Conservation (phyloP, 2,888 invertebrate genomes). For the Nycteola revayana region DNA sequence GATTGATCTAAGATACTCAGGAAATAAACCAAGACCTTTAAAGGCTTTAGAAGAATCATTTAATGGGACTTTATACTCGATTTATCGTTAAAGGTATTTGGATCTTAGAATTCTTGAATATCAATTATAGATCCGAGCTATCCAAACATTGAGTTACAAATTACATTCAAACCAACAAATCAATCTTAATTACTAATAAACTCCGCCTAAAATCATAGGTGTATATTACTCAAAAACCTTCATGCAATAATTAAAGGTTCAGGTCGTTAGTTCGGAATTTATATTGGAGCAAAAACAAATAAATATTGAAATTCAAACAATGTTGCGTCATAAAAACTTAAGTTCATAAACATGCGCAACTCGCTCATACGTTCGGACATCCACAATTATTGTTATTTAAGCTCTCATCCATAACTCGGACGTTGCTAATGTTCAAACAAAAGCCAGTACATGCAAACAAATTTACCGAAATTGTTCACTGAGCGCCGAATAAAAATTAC, state of each 20-base stretch:
- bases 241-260: conserved; percentile 27
- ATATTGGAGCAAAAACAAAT: conserved; percentile 22
- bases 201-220: conserved; percentile 9
- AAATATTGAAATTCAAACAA: conserved; percentile 35
- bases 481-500: conserved; percentile 65
- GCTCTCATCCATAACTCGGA: conserved; percentile 58
- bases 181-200: conserved; percentile 14
- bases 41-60: conserved; percentile 34
- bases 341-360: conserved; percentile 27
- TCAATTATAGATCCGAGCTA: conserved; percentile 1
- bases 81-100: too few species aligned
- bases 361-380: conserved; percentile 34
- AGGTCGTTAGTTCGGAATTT: conserved; percentile 28
- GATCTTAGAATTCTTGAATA: too few species aligned
- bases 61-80: background rate
- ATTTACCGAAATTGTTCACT: conserved; percentile 74
- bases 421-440: conserved; percentile 67
- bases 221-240: conserved; percentile 22
- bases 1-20: conserved; percentile 32
- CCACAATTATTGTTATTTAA: conserved; percentile 64
- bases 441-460: conserved; percentile 72
- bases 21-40: conserved; percentile 36
- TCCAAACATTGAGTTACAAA: too few species aligned
- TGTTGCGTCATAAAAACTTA: conserved; percentile 31
- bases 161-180: conserved; percentile 6